Percentiles rank a stretch among this genome's conserved stretches.
These are phyloP conservation scores for Drosophila multiciliata DNA, from an alignment of 2,888 invertebrate species.

Conservation along the genomic window DNA sequence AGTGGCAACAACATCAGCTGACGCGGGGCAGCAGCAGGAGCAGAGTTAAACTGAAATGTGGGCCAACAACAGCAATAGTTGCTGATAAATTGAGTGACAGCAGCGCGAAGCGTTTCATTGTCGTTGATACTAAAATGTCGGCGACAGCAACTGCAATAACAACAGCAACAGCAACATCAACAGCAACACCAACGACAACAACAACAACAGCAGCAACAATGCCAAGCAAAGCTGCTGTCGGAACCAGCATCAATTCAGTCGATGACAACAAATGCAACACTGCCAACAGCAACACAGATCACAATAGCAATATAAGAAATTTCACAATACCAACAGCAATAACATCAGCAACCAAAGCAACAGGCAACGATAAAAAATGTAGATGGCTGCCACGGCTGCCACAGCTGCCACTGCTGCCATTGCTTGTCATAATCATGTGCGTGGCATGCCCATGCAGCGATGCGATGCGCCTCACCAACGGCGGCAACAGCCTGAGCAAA, in stretches of 20 bases:
- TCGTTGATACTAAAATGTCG: constrained; percentile 27
- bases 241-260: constrained; percentile 6
- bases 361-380: constrained; percentile 17
- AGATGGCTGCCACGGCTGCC: constrained; percentile 21
- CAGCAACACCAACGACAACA: constrained; percentile 15
- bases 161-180: constrained; percentile 16
- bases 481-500: constrained; percentile 75
- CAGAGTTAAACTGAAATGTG: constrained; percentile 60
- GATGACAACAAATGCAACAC: constrained; percentile 37
- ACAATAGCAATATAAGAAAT: constrained; percentile 57
- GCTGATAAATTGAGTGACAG: constrained; percentile 25
- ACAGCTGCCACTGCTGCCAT: constrained; percentile 22
- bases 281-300: constrained; percentile 39
- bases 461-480: constrained; percentile 79
- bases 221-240: constrained; percentile 15
- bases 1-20: constrained; percentile 33
- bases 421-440: constrained; percentile 49
- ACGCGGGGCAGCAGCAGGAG: constrained; percentile 32
- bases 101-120: constrained; percentile 45
- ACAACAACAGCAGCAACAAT: constrained; percentile 13
- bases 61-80: constrained; percentile 33
- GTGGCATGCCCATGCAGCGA: constrained; percentile 38
- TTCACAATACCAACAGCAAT: constrained; percentile 27
- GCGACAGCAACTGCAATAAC: constrained; percentile 25
- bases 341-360: constrained; percentile 17